phyloP scores from a whole-genome alignment of 1,140 invertebrate species.

The Neodiprion lecontei region DNA sequence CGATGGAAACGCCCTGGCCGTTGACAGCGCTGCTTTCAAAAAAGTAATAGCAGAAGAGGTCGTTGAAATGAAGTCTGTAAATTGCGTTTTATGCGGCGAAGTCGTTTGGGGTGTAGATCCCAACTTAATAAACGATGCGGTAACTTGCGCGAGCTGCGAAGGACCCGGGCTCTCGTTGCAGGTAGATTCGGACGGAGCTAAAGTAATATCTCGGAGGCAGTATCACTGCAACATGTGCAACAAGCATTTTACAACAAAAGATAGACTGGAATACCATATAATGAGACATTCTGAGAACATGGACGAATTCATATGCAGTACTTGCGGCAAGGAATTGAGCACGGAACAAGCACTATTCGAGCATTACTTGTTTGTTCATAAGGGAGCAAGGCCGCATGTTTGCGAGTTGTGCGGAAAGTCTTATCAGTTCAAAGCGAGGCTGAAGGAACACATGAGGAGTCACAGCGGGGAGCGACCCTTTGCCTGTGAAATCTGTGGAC shows the following conservation, averaged over 20 bases:
- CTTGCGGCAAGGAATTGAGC: conserved; percentile 39
- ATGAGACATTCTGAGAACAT: conserved; percentile 43
- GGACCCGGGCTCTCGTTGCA: conserved; percentile 30
- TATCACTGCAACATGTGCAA: conserved; percentile 38
- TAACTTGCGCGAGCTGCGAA: conserved; percentile 32
- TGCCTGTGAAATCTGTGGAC: conserved; percentile 35
- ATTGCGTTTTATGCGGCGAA: conserved; percentile 37
- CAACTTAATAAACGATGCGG: conserved; percentile 31
- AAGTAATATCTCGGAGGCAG: conserved; percentile 35
- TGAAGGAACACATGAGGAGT: conserved; percentile 37
- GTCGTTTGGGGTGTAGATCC: conserved; percentile 31
- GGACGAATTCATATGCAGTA: conserved; percentile 40
- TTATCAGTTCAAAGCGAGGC: conserved; percentile 37
- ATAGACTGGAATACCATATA: conserved; percentile 40
- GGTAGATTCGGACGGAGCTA: conserved; percentile 33
- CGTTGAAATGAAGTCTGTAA: conserved; percentile 18
- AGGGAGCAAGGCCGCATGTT: conserved; percentile 37
- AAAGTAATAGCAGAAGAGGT: conserved; percentile 19
- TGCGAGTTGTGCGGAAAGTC: conserved; percentile 43
- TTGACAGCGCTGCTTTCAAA: conserved; percentile 13
- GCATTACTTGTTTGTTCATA: conserved; percentile 42
- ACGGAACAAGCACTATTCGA: conserved; percentile 41
- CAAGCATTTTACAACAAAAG: conserved; percentile 38
- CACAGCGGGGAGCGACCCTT: conserved; percentile 41
- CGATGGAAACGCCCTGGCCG: background rate